Evolutionary conservation across 2,888 invertebrate species (phyloP), one percentile per base, ranked within the genome.

Genomic region (Noctuana brunneofusca): DNA sequence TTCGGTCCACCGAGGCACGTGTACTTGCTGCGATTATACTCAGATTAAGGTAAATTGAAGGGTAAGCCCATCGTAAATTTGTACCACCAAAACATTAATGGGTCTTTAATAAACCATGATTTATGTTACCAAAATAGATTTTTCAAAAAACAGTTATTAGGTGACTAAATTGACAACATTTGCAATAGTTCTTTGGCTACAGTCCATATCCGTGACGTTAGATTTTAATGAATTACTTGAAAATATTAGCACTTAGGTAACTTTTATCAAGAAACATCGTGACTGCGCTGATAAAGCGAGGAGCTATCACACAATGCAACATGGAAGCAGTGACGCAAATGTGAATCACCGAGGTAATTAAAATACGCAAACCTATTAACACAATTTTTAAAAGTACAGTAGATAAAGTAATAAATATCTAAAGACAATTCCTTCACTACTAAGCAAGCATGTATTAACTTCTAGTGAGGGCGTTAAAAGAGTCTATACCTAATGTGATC

Each of bases 1-100:
- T 71, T 76, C 86, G 88, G 80, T 86, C 82, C 80, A 80, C 62
- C 72, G 88, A 81, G 87, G 79, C 89, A 88, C 89, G 89, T 88
- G 89, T 67, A 43, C 56, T n/a, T 62, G 62, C 55, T 30, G 49
- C 60, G 56, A 56, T 50, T 56, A 50, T 43, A 43, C 41, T 55
- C 62, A 38, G 55, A 55, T 62, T 62, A 62, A 49, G 63, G 50
- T 38, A 50, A 32, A 55, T 49, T 55, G 48, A 27, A 55, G 43
- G 54, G 55, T 41, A 58, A 41, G 18, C 16, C 35, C 46, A 18
- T 49, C 30, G 46, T 54, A 20, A 46, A 57, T 24, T 35, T 35
- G 24, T 60, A 35, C 24, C 27, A 12, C 32, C 30, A 43, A 59
- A 62, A 18, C 18, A 2, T 16, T 24, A 48, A 60, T 54, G 35